Conservation (phyloP, 2,888 invertebrate species). For the Eurytoma californica region DNA sequence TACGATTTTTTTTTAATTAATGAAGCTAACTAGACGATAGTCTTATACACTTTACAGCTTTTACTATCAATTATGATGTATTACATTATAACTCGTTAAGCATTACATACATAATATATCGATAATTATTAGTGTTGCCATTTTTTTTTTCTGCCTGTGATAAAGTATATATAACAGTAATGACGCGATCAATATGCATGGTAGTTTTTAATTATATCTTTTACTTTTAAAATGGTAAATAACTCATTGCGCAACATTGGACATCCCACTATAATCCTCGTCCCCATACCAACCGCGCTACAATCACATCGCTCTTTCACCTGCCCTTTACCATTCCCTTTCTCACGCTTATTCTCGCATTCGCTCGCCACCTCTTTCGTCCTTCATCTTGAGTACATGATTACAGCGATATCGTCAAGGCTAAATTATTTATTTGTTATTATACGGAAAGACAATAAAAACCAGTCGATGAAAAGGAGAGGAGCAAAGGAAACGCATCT, state of each 20-base stretch:
- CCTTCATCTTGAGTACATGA: constrained; percentile 44
- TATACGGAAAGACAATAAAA: constrained; percentile 55
- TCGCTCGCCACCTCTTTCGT: constrained; percentile 28
- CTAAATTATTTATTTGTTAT: constrained; percentile 48
- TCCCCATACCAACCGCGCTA: not conserved
- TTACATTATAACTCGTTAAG: constrained; percentile 61
- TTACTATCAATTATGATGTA: constrained; percentile 62
- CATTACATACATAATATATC: constrained; percentile 59
- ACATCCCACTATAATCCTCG: constrained; percentile 27
- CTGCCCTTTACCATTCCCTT: not conserved
- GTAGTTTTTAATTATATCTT: not conserved
- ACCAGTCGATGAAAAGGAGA: constrained; percentile 57
- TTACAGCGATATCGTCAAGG: constrained; percentile 51
- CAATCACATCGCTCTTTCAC: constrained; percentile 1
- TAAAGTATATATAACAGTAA: constrained; percentile 57
- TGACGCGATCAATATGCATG: constrained; percentile 44
- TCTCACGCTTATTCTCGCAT: not conserved
- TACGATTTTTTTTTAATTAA: constrained; percentile 46
- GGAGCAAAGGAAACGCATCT: constrained; percentile 53
- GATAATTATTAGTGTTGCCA: constrained; percentile 60
- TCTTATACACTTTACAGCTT: constrained; percentile 59
- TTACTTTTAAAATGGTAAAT: constrained; percentile 35
- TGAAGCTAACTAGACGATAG: constrained; percentile 59
- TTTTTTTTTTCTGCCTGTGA: constrained; percentile 51
- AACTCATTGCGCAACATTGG: constrained; percentile 44